phyloP scores from a whole-genome alignment of 2,888 invertebrate genomes.

The Oxyteleia sp. region DNA sequence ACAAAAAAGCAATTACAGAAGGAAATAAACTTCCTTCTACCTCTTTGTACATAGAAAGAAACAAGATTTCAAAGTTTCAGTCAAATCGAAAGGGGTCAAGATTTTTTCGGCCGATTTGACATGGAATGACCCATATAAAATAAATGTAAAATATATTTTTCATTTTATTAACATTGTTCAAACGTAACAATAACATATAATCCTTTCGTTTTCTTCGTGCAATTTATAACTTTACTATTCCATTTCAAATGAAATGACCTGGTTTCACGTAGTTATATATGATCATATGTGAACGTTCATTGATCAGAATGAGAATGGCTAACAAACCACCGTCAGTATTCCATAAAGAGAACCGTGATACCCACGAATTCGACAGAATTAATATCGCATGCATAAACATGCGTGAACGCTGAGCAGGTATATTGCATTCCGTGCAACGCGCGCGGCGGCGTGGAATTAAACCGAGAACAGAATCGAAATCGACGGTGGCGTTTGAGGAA shows the following conservation, averaged over 20 bases:
- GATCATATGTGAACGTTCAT: constrained; percentile 21
- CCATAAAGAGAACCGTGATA: constrained; percentile 26
- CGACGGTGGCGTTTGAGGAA: constrained; percentile 43
- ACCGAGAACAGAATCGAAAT: constrained; percentile 56
- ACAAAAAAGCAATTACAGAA: too few species aligned
- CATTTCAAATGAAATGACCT: neutral
- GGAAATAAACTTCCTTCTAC: too few species aligned
- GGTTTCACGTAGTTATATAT: neutral
- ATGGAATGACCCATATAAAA: too few species aligned
- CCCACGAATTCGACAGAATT: constrained; percentile 38
- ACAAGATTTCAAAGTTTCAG: too few species aligned
- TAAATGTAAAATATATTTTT: too few species aligned
- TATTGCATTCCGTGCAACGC: constrained; percentile 42
- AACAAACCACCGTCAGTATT: constrained; percentile 8
- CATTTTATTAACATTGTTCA: too few species aligned
- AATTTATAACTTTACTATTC: too few species aligned
- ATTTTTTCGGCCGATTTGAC: too few species aligned
- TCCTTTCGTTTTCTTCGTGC: too few species aligned
- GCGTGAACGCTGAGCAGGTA: constrained; percentile 30
- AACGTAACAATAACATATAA: too few species aligned
- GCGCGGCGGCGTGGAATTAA: constrained; percentile 26
- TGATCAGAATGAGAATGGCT: constrained; percentile 17
- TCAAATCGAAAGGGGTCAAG: too few species aligned
- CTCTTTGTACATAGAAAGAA: too few species aligned
- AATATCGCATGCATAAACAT: constrained; percentile 57